Evolutionary conservation across 2,113 vertebrate genomes (phyloP).

Genomic region (Hypocryptadius cinnamomeus): DNA sequence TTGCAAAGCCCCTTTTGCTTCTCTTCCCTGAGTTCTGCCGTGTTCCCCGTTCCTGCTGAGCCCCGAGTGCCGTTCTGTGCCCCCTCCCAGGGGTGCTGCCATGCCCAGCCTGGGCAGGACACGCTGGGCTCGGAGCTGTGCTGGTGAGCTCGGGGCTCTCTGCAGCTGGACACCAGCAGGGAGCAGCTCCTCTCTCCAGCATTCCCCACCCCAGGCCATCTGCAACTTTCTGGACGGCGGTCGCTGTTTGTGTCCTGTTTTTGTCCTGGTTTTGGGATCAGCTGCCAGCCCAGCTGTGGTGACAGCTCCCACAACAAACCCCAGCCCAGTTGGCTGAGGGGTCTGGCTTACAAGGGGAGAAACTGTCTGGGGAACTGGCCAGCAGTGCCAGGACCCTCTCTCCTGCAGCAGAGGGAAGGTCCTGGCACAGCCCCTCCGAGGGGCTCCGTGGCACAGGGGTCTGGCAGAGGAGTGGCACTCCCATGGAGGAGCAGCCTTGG

Average conservation of each 20-base stretch:
- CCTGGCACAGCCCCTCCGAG: accelerated
- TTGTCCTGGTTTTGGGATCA: neutral
- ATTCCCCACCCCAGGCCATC: neutral
- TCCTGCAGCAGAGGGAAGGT: neutral
- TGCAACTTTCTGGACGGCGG: neutral
- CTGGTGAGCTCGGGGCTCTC: neutral
- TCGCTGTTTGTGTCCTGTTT: neutral
- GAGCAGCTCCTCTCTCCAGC: neutral
- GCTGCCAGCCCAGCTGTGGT: neutral
- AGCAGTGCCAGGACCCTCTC: neutral
- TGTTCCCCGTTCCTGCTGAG: accelerated
- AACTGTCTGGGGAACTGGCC: neutral
- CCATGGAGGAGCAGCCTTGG: neutral
- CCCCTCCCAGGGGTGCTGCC: neutral
- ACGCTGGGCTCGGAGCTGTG: neutral
- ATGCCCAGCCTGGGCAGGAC: neutral
- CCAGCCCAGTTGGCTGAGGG: accelerated
- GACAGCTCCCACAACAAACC: neutral
- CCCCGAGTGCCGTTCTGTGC: neutral
- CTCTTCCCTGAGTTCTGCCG: neutral
- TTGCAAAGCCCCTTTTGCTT: neutral
- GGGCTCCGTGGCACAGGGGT: neutral
- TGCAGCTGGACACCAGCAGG: neutral
- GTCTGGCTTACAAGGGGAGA: accelerated
- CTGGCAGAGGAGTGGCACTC: accelerated